Evolutionary conservation across 2,888 invertebrate species (phyloP), one percentile per base, ranked within the genome.

Genomic region (Watsonalla binaria): DNA sequence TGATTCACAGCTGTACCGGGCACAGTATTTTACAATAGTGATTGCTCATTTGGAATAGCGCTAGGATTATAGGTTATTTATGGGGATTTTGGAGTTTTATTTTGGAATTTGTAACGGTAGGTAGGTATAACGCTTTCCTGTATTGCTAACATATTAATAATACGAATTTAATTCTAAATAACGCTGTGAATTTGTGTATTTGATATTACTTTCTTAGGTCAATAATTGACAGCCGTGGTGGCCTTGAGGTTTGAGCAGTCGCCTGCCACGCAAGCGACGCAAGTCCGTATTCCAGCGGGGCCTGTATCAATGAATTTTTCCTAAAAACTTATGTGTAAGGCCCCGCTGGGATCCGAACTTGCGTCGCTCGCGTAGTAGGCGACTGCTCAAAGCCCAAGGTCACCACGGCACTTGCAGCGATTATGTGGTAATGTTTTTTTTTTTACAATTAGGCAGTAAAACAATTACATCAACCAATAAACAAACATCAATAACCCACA

Each of bases 11-110:
- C 63, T 47, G 35, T 51, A 66, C 53, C 47, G 55, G 65, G 52
- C 65, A 69, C 69, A 70, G 75, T 76, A 80, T 77, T 81, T 76
- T 78, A 82, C 73, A 76, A 66, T 76, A 77, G 67, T 74, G 80
- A 82, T 81, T 63, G 76, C 70, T 69, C 65, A 66, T 63, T 74
- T 78, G 15, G 73, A 78, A 78, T 80, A 68, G 76, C 74, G 69
- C 72, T 66, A 72, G 85, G 82, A 86, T 86, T 84, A 83, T 77
- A 68, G 58, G 78, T 80, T 80, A 84, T 86, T 84, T 84, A 85
- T 80, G 76, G 64, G 80, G 76, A 75, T 76, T 80, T 76, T 65
- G 58, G 63, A 74, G 74, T 76, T 75, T 72, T 68, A 67, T 78
- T 81, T 78, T 78, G 74, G 78, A 70, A 70, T 69, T 66, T 61